phyloP scores from a whole-genome alignment of 2,888 invertebrate species.

The Nemotelus pantherinus region DNA sequence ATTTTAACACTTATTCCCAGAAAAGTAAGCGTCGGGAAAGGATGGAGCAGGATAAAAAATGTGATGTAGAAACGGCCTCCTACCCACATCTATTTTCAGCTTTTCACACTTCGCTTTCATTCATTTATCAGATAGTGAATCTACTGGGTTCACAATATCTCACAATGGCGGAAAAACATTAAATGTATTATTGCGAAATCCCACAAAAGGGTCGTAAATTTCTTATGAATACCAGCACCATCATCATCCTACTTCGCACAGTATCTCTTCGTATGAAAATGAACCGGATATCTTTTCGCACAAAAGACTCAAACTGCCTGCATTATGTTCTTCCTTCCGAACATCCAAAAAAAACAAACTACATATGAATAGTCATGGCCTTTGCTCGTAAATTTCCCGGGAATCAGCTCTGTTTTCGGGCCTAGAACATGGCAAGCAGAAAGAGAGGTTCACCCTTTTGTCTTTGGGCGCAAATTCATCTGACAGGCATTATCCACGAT shows the following conservation, averaged over 20 bases:
- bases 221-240: not conserved
- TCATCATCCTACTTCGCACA: not conserved
- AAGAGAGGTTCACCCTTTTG: constrained; percentile 15
- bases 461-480: constrained; percentile 12
- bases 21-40: too few species aligned
- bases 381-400: constrained; percentile 30
- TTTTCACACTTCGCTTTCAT: not conserved
- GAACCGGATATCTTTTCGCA: not conserved
- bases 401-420: not conserved
- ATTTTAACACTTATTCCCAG: not conserved
- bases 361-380: constrained; percentile 2
- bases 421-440: not conserved
- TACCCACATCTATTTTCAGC: too few species aligned
- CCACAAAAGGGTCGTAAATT: constrained; percentile 2
- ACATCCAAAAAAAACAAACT: not conserved
- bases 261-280: not conserved
- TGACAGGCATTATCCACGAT: constrained; percentile 8
- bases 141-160: too few species aligned
- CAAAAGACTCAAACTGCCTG: not conserved
- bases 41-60: too few species aligned
- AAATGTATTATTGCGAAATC: not conserved
- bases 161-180: not conserved
- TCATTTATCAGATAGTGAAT: not conserved
- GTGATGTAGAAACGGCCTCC: too few species aligned
- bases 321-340: not conserved